Evolutionary conservation across 2,797 vertebrate genomes (phyloP), one percentile per base, ranked within the genome.

Genomic region (Myiothlypis chrysogaster): DNA sequence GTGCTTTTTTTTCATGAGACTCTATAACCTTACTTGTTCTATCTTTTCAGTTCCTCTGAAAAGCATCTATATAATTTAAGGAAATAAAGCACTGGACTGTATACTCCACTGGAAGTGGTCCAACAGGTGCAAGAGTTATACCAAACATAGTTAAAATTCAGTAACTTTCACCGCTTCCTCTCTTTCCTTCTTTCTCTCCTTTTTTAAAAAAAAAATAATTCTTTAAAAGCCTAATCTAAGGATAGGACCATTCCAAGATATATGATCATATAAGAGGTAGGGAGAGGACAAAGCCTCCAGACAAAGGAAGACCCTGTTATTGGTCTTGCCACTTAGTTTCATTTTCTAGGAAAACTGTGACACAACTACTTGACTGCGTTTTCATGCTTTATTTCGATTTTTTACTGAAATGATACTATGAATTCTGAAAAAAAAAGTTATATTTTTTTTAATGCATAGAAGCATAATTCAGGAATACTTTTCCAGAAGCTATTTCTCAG

Each of bases 231-330:
- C 6, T 25, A 30, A 43, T 24, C 13, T 21, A 64, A 78, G 8
- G 7, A 28, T 20, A 35, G 14, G 27, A 68, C 4, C 27, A 24
- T 55, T 86, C 12, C 5, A 68, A 92, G 14, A 32, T 10, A 66
- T 8, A 37, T 2, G 2, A 44, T 43, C 8, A 25, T 18, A 10
- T 46, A 63, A 23, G 35, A 69, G 14, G 0, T 46, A 10, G 1
- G 24, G n/a, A 85, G 13, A 79, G 4, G 20, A 86, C 28, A 87
- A 83, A 69, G 6, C 4, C 15, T 85, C 27, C 28, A 44, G 34
- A 6, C 30, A 63, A 18, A 53, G 7, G 20, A 28, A 13, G 12
- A 50, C 8, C 4, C 3, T 61, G 4, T 28, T 55, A 50, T 8
- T n/a, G 7, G 2, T 32, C 28, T 73, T 83, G 57, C 3, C 9